A percentile compares a stretch with the other conserved stretches of the same genome.
Conservation (phyloP, 2,888 invertebrate genomes). For the Tricholauxania praeusta region DNA sequence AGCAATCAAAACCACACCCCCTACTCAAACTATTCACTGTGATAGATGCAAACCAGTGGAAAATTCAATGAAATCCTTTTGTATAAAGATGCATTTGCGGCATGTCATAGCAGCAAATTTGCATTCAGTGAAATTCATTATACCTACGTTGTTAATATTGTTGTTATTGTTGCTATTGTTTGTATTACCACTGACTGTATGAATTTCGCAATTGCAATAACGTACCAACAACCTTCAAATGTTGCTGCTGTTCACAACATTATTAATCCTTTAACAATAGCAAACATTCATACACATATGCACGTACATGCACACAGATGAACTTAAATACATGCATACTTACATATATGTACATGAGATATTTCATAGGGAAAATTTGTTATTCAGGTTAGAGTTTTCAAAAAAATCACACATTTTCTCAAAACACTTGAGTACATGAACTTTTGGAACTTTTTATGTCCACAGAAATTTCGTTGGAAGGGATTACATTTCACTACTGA, state of each 20-base stretch:
- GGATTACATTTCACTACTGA: too few relatives aligned
- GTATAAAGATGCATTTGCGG: background rate
- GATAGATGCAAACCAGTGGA: conserved; percentile 11
- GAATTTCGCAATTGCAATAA: conserved; percentile 22
- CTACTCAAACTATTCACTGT: background rate
- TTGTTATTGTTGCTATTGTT: conserved; percentile 4
- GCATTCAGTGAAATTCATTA: conserved; percentile 13
- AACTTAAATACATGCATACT: background rate
- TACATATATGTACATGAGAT: too few relatives aligned
- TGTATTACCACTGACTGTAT: background rate
- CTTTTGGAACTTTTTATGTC: too few relatives aligned
- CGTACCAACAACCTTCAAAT: conserved; percentile 5
- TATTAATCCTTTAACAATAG: conserved; percentile 23
- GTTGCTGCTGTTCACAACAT: conserved; percentile 26
- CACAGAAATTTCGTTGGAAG: too few relatives aligned
- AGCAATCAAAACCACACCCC: background rate
- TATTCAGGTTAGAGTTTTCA: too few relatives aligned
- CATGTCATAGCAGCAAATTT: conserved; percentile 16
- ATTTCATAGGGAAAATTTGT: too few relatives aligned
- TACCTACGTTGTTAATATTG: conserved; percentile 3
- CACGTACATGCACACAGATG: conserved; percentile 31
- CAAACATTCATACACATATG: conserved; percentile 4
- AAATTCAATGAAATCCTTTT: conserved; percentile 2
- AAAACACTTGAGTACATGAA: too few relatives aligned
- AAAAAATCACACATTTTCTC: too few relatives aligned